phyloP scores from a whole-genome alignment of 2,113 vertebrate genomes.

The Chionis minor region DNA sequence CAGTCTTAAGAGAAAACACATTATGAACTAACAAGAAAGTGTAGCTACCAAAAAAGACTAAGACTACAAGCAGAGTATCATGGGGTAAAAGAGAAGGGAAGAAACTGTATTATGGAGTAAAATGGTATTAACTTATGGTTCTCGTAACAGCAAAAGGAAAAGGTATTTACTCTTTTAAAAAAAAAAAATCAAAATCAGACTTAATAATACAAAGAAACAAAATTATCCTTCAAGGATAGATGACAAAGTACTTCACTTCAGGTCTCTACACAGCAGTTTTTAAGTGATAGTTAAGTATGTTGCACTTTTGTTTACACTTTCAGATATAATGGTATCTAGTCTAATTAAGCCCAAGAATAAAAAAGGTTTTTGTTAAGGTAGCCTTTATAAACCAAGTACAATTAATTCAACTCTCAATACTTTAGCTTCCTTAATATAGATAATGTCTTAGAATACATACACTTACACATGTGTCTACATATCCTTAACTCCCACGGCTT shows the following conservation, averaged over 20 bases:
- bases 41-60: not conserved
- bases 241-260: not conserved
- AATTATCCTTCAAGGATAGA: not conserved
- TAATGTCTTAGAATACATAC: not conserved
- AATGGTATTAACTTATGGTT: not conserved
- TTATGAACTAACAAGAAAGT: not conserved
- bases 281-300: not conserved
- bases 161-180: not conserved
- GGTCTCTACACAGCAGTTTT: not conserved
- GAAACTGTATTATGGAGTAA: not conserved
- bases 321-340: not conserved
- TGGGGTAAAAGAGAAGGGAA: not conserved
- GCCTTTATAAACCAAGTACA: not conserved
- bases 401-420: not conserved
- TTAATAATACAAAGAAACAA: not conserved
- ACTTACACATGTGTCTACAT: conserved; percentile 50
- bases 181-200: not conserved
- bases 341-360: not conserved
- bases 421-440: not conserved
- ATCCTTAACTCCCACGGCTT: conserved; percentile 54
- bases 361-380: not conserved
- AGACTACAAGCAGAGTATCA: not conserved
- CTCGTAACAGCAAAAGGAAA: not conserved
- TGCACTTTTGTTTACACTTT: not conserved
- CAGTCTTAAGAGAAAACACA: not conserved